Evolutionary conservation across 2,113 vertebrate genomes (phyloP), one percentile per base, ranked within the genome.

Genomic region (Herpailurus yagouaroundi): DNA sequence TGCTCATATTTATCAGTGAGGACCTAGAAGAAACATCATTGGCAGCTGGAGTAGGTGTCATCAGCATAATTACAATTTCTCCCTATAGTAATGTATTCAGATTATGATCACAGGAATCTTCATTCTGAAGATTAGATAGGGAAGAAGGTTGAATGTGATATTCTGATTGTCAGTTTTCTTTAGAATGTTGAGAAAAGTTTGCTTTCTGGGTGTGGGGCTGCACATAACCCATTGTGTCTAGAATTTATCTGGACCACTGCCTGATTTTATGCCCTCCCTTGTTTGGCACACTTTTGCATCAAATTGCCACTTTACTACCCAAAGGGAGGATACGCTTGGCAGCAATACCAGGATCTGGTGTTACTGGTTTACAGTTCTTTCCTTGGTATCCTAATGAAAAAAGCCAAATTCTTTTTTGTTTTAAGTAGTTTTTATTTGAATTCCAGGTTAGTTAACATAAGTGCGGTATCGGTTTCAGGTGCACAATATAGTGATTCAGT

Each of bases 41-140:
- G 66, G 66, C 21, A 96, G 27, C 41, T 45, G 21, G 48, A 71
- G 41, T 69, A 80, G 41, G 60, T 89, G 82, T 73, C 19, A 95
- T 38, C 36, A 86, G 5, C 11, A 80, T 94, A 96, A 89, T 41
- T 90, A 96, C 36, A 81, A 45, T 95, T 79, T 90, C 60, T 83
- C 69, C 19, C 80, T 77, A 50, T 1, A 14, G 31, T 82, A 50
- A 76, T 71, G 52, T 85, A 94, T 82, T 96, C 48, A 64, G 73
- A 76, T 90, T 83, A 68, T 21, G 9, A 38, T 68, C 69, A 27
- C 3, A 73, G 31, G 74, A 81, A 90, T 52, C 55, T 93, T 83
- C 36, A 50, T 87, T 86, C 18, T 90, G 29, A 71, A 90, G 29
- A 57, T 11, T 63, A 16, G 41, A n/a, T 6, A 81, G 23, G n/a